Evolutionary conservation across 2,113 vertebrate species (phyloP), one percentile per base, ranked within the genome.

Genomic region (Orcinus orca): DNA sequence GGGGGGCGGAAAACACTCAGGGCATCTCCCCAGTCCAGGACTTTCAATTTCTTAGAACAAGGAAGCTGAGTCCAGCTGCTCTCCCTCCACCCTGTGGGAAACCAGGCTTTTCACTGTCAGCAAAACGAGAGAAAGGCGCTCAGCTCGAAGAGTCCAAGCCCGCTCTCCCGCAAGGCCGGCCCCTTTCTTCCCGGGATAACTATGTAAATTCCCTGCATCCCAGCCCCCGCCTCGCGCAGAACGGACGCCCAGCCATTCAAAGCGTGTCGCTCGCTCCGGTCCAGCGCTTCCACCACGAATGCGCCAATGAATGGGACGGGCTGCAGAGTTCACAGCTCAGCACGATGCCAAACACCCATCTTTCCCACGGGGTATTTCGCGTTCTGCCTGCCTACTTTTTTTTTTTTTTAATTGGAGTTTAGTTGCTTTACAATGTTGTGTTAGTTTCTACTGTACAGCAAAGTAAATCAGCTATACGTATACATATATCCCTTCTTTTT

Each of bases 21-120:
- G 67, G 47, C 79, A 62, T 73, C 85, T 88, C 76, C 92, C 33
- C 9, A 14, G 21, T 21, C 88, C 31, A 29, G 81, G 83, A 90
- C 96, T 97, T 98, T 81, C 96, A 60, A 90, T 92, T 93, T 95
- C 94, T 80, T 53, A 33, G 33, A 95, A 97, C 96, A 97, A 96
- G 92, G 93, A 92, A 80, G 44, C 73, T 11, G 36, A 90, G 63
- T 38, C 50, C 71, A 82, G 36, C 71, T 33, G 95, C 74, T 58
- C 36, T 13, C 85, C 88, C 60, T 55, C 76, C 91, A 53, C 81
- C 68, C 76, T 84, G 58, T 87, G 96, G 83, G 93, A 97, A 96
- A 86, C 38, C 6, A 0, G 38, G 86, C 55, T 21, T 36, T 50
- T 68, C 82, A 25, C 89, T 83, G 63, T 44, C 70, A 91, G 60